phyloP scores from a whole-genome alignment of 1,140 invertebrate genomes.

The Drosophila pachea region DNA sequence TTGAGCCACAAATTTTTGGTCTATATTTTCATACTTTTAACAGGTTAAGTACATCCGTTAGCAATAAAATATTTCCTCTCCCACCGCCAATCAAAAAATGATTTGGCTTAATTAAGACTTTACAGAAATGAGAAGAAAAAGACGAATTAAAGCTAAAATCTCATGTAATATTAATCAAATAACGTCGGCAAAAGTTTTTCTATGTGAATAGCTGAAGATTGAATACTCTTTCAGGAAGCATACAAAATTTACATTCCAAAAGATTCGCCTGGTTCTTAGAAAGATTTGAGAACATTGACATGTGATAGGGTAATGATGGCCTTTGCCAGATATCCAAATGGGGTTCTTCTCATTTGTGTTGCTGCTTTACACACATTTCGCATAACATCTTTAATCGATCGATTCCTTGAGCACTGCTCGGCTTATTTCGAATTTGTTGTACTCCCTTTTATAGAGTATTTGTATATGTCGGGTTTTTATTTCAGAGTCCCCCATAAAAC shows the following conservation, averaged over 20 bases:
- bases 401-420: too few species aligned
- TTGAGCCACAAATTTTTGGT: not conserved
- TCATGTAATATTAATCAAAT: constrained; percentile 35
- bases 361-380: too few species aligned
- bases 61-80: constrained; percentile 41
- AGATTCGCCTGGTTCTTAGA: too few species aligned
- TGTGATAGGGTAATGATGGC: too few species aligned
- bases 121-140: constrained; percentile 15
- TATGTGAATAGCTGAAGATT: not conserved
- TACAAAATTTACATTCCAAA: too few species aligned
- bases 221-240: not conserved
- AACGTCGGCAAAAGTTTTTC: not conserved
- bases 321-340: too few species aligned
- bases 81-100: constrained; percentile 47
- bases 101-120: constrained; percentile 64
- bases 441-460: not conserved
- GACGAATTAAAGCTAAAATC: constrained; percentile 10
- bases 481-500: constrained; percentile 14
- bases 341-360: too few species aligned
- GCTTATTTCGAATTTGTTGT: too few species aligned
- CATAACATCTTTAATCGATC: too few species aligned
- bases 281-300: too few species aligned
- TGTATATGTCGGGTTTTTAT: constrained; percentile 5
- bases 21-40: constrained; percentile 20
- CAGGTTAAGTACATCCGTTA: constrained; percentile 44